A percentile compares a stretch with the other conserved stretches of the same genome.
Evolutionary conservation across 2,113 vertebrate species (phyloP).

Genomic region (Perca flavescens): DNA sequence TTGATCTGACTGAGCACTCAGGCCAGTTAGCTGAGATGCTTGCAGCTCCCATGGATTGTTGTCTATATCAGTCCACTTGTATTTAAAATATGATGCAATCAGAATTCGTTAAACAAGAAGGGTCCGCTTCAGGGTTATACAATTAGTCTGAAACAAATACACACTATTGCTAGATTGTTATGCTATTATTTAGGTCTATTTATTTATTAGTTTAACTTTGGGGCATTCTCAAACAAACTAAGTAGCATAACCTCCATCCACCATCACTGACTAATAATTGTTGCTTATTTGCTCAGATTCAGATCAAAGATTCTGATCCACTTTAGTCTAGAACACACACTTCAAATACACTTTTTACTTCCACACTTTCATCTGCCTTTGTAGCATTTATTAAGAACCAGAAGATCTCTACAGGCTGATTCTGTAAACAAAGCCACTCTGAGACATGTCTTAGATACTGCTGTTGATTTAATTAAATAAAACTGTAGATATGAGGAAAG

Average conservation of each 20-base stretch:
- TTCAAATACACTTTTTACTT: neutral
- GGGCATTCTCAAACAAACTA: neutral
- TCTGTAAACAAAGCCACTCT: neutral
- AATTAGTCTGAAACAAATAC: neutral
- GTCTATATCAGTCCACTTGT: constrained; percentile 40
- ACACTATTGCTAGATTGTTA: neutral
- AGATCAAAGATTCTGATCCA: neutral
- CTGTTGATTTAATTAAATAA: neutral
- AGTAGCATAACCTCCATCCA: no score
- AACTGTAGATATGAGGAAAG: neutral
- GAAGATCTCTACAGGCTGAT: neutral
- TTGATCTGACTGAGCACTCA: constrained; percentile 82
- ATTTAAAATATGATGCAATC: constrained; percentile 55
- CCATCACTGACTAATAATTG: neutral
- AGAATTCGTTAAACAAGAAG: constrained; percentile 13
- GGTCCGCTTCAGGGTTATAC: neutral
- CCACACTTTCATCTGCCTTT: neutral
- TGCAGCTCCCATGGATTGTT: constrained; percentile 50
- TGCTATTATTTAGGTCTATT: neutral
- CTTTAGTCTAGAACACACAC: neutral
- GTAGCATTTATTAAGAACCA: neutral
- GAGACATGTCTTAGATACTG: neutral
- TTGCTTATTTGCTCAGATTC: neutral
- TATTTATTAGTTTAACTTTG: neutral
- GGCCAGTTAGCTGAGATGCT: constrained; percentile 68